Conservation (phyloP, 2,888 invertebrate species). For the Aleiodes alternator region DNA sequence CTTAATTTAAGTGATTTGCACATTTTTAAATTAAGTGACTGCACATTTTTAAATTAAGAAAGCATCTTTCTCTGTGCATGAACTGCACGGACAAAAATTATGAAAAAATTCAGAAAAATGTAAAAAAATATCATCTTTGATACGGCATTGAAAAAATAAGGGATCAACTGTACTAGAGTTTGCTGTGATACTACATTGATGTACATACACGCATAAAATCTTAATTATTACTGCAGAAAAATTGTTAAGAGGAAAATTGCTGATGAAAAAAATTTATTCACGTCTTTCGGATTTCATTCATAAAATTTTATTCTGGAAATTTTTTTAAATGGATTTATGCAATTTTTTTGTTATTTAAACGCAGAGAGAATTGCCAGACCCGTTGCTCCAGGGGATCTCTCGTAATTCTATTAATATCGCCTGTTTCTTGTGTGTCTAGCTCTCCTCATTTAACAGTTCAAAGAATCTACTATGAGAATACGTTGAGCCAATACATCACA, state of each 20-base stretch:
- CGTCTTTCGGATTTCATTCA: neutral
- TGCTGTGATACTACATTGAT: no score
- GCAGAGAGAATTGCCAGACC: neutral
- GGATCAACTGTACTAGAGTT: no score
- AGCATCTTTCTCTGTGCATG: no score
- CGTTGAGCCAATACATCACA: conserved; percentile 26
- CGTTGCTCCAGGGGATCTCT: conserved; percentile 24
- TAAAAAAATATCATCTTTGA: no score
- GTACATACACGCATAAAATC: no score
- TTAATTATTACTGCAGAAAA: no score
- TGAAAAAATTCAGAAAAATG: no score
- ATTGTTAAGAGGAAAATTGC: neutral
- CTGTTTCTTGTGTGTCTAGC: conserved; percentile 17
- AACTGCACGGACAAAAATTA: no score
- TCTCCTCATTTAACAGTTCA: conserved; percentile 24
- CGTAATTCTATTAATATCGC: conserved; percentile 22
- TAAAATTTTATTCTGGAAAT: neutral
- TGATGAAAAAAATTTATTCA: neutral
- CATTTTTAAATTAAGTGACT: no score
- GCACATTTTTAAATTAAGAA: no score
- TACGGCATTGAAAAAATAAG: no score
- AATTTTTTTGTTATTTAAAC: neutral
- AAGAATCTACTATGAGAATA: conserved; percentile 7
- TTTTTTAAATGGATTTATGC: neutral
- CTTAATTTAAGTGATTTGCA: no score